These are phyloP conservation scores for Callocephalon fimbriatum DNA, from an alignment of 2,113 vertebrate genomes.

Conservation along the genomic window DNA sequence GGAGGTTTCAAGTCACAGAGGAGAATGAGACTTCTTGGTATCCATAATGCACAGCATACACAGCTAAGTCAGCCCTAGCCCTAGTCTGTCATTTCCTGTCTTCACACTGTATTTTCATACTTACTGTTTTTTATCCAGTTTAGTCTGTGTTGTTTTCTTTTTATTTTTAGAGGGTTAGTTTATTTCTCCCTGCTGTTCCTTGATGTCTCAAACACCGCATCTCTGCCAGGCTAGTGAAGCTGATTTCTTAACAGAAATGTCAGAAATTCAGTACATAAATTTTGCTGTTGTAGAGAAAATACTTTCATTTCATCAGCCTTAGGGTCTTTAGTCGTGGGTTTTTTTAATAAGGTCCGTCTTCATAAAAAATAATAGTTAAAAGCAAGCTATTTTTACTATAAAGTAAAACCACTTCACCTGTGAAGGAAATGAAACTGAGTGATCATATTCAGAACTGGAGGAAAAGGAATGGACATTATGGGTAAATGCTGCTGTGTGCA, in stretches of 20 bases:
- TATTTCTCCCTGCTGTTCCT: neutral
- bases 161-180: neutral
- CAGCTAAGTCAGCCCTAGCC: neutral
- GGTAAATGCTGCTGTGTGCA: neutral
- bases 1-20: neutral
- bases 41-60: fast-evolving
- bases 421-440: neutral
- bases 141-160: neutral
- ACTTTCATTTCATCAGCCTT: neutral
- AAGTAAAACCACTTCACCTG: neutral
- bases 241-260: neutral
- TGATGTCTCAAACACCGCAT: neutral
- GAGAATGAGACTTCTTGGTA: neutral
- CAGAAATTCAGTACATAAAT: neutral
- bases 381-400: neutral
- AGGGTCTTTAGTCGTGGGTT: fast-evolving
- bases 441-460: neutral
- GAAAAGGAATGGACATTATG: neutral
- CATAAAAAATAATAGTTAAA: neutral
- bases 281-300: neutral
- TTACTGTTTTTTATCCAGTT: neutral
- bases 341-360: neutral
- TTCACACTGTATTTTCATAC: neutral
- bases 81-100: neutral
- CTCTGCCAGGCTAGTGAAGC: neutral